Percentiles rank a stretch among this genome's conserved stretches.
Conservation (phyloP, 2,797 vertebrate genomes). For the Threskiornis aethiopicus region DNA sequence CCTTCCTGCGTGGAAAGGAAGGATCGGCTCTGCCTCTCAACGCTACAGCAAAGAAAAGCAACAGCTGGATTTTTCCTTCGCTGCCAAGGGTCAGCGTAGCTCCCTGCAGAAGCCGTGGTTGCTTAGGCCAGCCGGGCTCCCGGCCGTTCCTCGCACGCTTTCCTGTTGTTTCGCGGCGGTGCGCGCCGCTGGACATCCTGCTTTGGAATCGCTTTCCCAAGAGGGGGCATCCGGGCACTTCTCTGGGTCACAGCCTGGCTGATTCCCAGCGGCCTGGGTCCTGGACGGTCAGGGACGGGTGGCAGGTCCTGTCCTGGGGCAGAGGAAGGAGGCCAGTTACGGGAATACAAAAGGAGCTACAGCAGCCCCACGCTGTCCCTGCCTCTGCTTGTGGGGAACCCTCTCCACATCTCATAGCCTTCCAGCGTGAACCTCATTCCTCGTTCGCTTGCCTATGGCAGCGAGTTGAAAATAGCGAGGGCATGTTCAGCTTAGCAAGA, state of each 20-base stretch:
- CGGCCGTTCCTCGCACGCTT: fast-evolving
- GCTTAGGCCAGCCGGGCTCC: not conserved
- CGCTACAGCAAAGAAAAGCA: not conserved
- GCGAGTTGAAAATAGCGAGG: not conserved
- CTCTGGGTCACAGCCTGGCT: not conserved
- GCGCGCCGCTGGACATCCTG: not conserved
- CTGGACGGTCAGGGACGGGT: fast-evolving
- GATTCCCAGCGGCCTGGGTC: not conserved
- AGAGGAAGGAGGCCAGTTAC: not conserved
- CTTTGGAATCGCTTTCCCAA: not conserved
- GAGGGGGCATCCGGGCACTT: not conserved
- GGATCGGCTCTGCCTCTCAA: not conserved
- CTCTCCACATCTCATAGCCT: not conserved
- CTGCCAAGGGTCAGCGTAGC: not conserved
- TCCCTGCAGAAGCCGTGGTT: not conserved
- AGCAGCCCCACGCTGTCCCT: not conserved
- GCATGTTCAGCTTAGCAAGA: not conserved
- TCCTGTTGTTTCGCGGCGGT: not conserved
- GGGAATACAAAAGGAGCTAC: not conserved
- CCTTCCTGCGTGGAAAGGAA: not conserved
- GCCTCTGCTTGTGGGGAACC: not conserved
- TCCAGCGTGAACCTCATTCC: not conserved
- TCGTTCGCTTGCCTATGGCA: not conserved
- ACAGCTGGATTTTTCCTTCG: not conserved
- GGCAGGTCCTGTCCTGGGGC: not conserved